These are phyloP conservation scores for Chrysopa pallens DNA, from an alignment of 1,140 invertebrate genomes.

Conservation along the genomic window DNA sequence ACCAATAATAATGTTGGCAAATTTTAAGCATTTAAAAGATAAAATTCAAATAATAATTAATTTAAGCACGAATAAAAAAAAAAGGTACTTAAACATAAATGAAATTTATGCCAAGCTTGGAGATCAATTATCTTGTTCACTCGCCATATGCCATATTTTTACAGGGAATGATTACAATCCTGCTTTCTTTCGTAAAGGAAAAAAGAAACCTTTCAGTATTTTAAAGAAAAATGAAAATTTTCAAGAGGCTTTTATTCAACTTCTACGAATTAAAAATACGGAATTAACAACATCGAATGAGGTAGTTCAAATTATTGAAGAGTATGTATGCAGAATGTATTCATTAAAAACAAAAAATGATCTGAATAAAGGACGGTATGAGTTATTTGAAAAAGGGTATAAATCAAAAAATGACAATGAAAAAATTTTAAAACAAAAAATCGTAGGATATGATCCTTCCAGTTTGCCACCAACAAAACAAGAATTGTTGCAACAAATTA, in stretches of 20 bases:
- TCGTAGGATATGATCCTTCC: slow-evolving; percentile 8
- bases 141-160: slow-evolving; percentile 9
- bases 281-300: too few relatives aligned
- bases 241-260: too few relatives aligned
- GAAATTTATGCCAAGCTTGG: slow-evolving; percentile 8
- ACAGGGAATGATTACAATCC: slow-evolving; percentile 1
- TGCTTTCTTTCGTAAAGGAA: too few relatives aligned
- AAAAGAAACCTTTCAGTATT: too few relatives aligned
- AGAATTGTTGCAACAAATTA: slow-evolving; percentile 8
- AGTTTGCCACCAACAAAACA: slow-evolving; percentile 9
- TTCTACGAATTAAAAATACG: too few relatives aligned
- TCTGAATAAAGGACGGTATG: slow-evolving; percentile 7
- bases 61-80: slow-evolving; percentile 7
- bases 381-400: background rate
- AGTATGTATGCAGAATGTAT: slow-evolving; percentile 7
- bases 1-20: slow-evolving; percentile 10
- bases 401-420: too few relatives aligned
- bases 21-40: slow-evolving; percentile 6
- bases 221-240: too few relatives aligned
- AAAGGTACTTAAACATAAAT: slow-evolving; percentile 7
- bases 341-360: slow-evolving; percentile 9
- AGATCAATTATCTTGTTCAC: slow-evolving; percentile 7
- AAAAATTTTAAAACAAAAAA: slow-evolving; percentile 1
- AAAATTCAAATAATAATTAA: slow-evolving; percentile 7
- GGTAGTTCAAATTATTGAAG: slow-evolving; percentile 1